phyloP scores from a whole-genome alignment of 2,113 vertebrate species.

The Vombatus ursinus region DNA sequence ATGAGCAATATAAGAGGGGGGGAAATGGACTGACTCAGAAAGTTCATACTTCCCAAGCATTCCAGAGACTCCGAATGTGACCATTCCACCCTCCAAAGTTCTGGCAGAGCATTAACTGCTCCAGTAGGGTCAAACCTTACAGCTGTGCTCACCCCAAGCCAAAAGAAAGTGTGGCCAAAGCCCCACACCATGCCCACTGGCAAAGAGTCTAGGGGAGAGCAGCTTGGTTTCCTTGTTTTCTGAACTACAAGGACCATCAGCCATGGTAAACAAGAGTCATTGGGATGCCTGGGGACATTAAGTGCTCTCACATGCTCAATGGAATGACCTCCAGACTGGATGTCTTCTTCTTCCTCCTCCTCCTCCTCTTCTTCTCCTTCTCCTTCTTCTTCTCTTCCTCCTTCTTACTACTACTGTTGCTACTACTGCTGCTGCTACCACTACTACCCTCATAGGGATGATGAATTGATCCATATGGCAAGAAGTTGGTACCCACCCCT shows the following conservation, averaged over 20 bases:
- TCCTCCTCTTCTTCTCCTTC: too few relatives aligned
- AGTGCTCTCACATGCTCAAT: not conserved
- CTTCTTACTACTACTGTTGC: too few relatives aligned
- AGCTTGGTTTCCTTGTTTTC: not conserved
- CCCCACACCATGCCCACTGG: not conserved
- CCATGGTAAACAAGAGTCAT: not conserved
- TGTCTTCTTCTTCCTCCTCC: too few relatives aligned
- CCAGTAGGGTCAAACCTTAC: accelerated
- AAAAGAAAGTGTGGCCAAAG: not conserved
- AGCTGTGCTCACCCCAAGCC: not conserved
- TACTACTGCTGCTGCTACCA: too few relatives aligned
- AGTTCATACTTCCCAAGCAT: not conserved
- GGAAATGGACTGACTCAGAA: not conserved
- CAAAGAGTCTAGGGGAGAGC: not conserved
- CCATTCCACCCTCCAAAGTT: too few relatives aligned
- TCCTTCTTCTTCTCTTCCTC: too few relatives aligned
- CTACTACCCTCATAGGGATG: not conserved
- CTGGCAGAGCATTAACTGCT: accelerated
- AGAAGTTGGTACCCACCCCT: not conserved
- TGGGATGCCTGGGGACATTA: not conserved
- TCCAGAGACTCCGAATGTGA: accelerated
- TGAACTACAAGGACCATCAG: not conserved
- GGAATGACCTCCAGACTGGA: not conserved
- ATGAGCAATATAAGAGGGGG: accelerated
- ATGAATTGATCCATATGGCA: not conserved